These are phyloP conservation scores for Bombus waltoni DNA, from an alignment of 1,140 invertebrate genomes.

Conservation along the genomic window DNA sequence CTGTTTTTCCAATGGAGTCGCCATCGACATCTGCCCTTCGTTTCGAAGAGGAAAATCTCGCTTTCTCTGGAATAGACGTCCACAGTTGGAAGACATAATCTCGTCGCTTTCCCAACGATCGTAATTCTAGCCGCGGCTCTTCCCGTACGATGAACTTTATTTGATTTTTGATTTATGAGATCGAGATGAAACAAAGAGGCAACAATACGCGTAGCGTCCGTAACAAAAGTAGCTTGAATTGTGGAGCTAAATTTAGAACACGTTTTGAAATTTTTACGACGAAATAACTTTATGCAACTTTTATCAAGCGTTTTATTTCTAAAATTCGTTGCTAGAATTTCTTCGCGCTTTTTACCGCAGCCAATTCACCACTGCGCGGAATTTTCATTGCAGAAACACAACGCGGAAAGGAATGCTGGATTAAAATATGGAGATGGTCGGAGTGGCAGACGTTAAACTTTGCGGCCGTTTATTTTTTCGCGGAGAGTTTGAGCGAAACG, in stretches of 20 bases:
- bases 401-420: not conserved
- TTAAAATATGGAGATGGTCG: not conserved
- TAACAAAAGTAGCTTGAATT: not conserved
- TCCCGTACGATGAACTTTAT: not conserved
- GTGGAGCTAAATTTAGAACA: not conserved
- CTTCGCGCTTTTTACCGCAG: too few relatives aligned
- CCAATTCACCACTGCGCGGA: not conserved
- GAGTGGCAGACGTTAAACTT: not conserved
- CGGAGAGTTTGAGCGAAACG: constrained; percentile 18
- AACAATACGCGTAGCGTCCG: too few relatives aligned
- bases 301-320: not conserved
- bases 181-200: not conserved
- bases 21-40: constrained; percentile 58
- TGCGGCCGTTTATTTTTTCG: constrained; percentile 12
- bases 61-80: constrained; percentile 7
- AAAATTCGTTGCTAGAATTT: not conserved
- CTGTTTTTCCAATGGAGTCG: constrained; percentile 58
- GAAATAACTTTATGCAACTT: not conserved
- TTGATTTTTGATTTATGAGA: not conserved
- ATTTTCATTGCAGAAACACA: not conserved
- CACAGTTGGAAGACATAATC: constrained; percentile 4
- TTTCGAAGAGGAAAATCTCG: constrained; percentile 19
- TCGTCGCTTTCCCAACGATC: not conserved
- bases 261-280: not conserved
- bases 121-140: not conserved